Base-by-base conservation (phyloP, 2,113 vertebrate genomes). In the Ptilorrhoa leucosticta region DNA sequence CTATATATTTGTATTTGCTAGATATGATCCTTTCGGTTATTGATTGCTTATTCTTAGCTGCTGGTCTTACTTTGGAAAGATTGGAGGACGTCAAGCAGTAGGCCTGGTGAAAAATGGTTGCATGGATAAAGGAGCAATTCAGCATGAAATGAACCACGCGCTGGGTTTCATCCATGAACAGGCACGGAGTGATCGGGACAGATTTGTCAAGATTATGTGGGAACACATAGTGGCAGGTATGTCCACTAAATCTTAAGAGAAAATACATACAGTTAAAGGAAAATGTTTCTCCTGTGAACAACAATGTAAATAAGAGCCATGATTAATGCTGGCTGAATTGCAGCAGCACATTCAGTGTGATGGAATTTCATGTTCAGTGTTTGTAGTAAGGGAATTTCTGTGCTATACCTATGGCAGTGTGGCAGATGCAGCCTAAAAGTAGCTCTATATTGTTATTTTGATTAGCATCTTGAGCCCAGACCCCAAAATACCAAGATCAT, bases 161-260 rank as follows among this genome's bases (percentile, higher is more conserved):
- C 73, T 98, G 89, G 98, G 98, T 45, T 98, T 98, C 96, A 91
- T 97, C 53, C 98, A 98, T 3, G 98, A 98, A 83, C 98, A 98
- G 58, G 83, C 88, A 81, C 93, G 98, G 42, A 97, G 97, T 23
- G 98, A 98, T 92, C 97, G 97, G 24, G 98, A 98, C 80, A 57
- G 87, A 23, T 95, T 98, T 93, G 95, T 98, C 91, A 96, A 92
- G 54, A 80, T 98, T 45, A 83, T 96, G 75, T 96, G 94, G 96
- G 83, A 98, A n/a, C 97, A 98, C 65, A 89, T 98, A 71, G 24
- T 64, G 21, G 66, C 94, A 83, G 97, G 98, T 98, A 96, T 11
- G 95, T 83, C 64, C 27, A 37, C 33, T 54, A 60, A 42, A 87
- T 47, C 42, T 73, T 42, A 48, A 83, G 50, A 76, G 57, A 83